These are phyloP conservation scores for Mycteria americana DNA, from an alignment of 2,797 vertebrate species.

Conservation along the genomic window DNA sequence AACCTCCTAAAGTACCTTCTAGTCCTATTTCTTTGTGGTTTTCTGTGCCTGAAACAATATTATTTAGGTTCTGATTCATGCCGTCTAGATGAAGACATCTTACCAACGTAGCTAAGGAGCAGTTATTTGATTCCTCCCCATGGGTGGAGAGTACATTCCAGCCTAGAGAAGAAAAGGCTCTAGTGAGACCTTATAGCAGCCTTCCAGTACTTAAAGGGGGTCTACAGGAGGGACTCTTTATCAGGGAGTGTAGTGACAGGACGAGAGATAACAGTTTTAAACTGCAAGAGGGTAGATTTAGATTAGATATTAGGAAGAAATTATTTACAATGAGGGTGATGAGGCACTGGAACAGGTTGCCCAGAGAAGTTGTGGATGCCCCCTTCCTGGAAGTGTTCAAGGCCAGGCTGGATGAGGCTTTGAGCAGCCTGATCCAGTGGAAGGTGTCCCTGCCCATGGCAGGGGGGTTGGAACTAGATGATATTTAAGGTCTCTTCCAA, in stretches of 20 bases:
- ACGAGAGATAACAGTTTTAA: neutral
- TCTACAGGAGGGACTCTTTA: neutral
- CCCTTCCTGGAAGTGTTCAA: neutral
- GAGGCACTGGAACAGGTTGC: neutral
- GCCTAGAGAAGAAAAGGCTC: neutral
- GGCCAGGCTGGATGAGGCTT: neutral
- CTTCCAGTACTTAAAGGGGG: neutral
- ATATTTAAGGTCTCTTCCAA: neutral
- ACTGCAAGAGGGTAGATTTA: neutral
- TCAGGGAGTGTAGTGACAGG: neutral
- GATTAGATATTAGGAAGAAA: neutral
- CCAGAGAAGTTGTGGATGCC: neutral
- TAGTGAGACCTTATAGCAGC: neutral
- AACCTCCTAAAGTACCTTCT: neutral
- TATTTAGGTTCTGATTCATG: neutral
- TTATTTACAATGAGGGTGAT: neutral
- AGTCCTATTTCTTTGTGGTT: neutral
- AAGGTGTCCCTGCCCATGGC: neutral
- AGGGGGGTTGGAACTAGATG: neutral
- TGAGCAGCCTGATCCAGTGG: neutral
- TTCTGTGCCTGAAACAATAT: neutral
- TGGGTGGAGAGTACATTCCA: neutral
- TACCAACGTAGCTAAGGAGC: neutral
- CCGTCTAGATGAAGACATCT: neutral
- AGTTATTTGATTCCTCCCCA: neutral